phyloP scores from a whole-genome alignment of 2,888 invertebrate genomes.

The Euclidia mi region DNA sequence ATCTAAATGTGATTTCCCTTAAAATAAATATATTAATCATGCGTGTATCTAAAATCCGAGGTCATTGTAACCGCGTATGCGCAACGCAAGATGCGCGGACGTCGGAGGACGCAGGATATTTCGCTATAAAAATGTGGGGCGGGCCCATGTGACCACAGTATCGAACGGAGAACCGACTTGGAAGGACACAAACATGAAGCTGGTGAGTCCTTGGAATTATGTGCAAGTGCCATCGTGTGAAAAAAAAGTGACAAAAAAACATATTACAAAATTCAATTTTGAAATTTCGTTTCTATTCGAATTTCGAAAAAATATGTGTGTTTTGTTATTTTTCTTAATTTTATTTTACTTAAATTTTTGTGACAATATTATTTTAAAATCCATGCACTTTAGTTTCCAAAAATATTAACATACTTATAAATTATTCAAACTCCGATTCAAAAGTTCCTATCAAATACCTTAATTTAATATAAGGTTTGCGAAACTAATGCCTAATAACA shows the following conservation, averaged over 20 bases:
- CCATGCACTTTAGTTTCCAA: too few species aligned
- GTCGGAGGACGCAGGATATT: conserved; percentile 79
- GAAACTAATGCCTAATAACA: too few species aligned
- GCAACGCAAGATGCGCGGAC: conserved; percentile 66
- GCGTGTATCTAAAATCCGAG: conserved; percentile 71
- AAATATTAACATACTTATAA: too few species aligned
- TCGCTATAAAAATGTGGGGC: conserved; percentile 82
- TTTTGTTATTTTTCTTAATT: too few species aligned
- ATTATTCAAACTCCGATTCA: too few species aligned
- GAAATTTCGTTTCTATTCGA: neutral
- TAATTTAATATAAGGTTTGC: too few species aligned
- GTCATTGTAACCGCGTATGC: conserved; percentile 77
- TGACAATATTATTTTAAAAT: too few species aligned
- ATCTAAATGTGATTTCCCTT: conserved; percentile 45
- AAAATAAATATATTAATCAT: conserved; percentile 54
- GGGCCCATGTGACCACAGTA: conserved; percentile 80
- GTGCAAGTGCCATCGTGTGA: conserved; percentile 58
- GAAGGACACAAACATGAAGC: conserved; percentile 86
- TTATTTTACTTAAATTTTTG: too few species aligned
- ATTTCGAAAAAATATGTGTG: too few species aligned
- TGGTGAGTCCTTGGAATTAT: conserved; percentile 85
- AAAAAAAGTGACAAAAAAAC: conserved; percentile 21
- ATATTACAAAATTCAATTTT: conserved; percentile 8
- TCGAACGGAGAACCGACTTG: conserved; percentile 73
- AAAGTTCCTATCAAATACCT: too few species aligned